These are phyloP conservation scores for Rhincodon typus DNA, from an alignment of 2,797 vertebrate species.

Conservation along the genomic window DNA sequence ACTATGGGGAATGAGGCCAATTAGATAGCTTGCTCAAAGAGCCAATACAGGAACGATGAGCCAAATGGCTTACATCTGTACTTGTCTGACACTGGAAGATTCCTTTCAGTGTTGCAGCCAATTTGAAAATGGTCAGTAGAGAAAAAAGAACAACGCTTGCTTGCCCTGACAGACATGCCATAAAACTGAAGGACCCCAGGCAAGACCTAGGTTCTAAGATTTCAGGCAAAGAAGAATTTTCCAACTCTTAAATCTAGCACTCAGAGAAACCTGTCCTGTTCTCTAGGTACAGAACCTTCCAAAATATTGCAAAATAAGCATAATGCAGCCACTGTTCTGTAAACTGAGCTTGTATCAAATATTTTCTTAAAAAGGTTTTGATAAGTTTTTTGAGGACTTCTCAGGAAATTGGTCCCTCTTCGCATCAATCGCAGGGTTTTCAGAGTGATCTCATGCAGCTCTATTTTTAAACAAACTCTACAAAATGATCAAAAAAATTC, in stretches of 20 bases:
- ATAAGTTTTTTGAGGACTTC: neutral
- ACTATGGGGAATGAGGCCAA: neutral
- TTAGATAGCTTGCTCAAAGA: neutral
- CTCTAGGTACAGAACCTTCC: neutral
- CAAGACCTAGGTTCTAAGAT: neutral
- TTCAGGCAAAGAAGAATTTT: neutral
- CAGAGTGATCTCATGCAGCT: neutral
- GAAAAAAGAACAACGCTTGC: neutral
- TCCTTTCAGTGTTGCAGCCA: too few species aligned
- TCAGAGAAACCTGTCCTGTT: neutral
- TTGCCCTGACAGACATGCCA: neutral
- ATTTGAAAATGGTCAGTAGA: neutral
- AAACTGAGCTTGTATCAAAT: neutral
- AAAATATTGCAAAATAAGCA: neutral
- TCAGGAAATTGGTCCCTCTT: neutral
- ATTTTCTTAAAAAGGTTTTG: neutral
- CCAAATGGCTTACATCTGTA: neutral
- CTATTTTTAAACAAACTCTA: neutral
- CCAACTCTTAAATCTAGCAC: neutral
- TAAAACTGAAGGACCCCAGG: neutral
- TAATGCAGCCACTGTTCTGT: neutral
- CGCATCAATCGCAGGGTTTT: neutral
- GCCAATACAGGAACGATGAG: neutral
- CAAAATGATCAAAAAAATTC: neutral
- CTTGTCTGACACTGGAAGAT: neutral